Percentiles rank a stretch among this genome's conserved stretches.
Conservation (phyloP, 2,113 vertebrate genomes). For the Oryzias melastigma region DNA sequence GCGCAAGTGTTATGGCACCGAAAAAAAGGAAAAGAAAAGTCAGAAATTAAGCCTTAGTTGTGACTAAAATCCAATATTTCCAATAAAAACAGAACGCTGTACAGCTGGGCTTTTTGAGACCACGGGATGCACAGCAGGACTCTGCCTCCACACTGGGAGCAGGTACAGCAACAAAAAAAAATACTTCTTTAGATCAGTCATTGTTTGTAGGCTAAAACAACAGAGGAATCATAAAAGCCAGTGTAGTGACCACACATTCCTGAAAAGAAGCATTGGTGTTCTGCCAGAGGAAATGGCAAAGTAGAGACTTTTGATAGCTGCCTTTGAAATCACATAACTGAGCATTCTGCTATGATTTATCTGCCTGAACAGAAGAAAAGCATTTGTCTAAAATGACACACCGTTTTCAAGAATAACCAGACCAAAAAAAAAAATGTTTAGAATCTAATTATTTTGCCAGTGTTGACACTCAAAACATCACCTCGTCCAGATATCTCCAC, state of each 20-base stretch:
- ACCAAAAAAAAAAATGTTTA: not conserved
- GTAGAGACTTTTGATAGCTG: not conserved
- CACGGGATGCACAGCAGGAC: constrained; percentile 14
- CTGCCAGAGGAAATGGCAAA: constrained; percentile 6
- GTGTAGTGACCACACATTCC: not conserved
- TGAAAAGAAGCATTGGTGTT: not conserved
- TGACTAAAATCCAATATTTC: constrained; percentile 59
- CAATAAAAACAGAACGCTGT: constrained; percentile 29
- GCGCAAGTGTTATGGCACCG: no score
- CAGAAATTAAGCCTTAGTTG: constrained; percentile 13
- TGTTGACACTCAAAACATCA: constrained; percentile 17
- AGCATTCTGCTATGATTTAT: not conserved
- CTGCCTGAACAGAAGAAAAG: not conserved
- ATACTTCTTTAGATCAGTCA: not conserved
- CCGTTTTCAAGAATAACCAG: constrained; percentile 2
- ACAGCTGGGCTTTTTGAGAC: constrained; percentile 34
- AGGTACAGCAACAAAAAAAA: not conserved
- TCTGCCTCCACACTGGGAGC: not conserved
- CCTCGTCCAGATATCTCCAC: constrained; percentile 1
- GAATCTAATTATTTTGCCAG: not conserved
- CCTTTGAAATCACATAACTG: not conserved
- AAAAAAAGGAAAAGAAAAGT: no score
- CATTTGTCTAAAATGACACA: not conserved
- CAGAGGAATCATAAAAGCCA: not conserved
- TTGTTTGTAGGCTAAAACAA: not conserved